phyloP scores from a whole-genome alignment of 2,888 invertebrate genomes.

The Epirrita christyi region DNA sequence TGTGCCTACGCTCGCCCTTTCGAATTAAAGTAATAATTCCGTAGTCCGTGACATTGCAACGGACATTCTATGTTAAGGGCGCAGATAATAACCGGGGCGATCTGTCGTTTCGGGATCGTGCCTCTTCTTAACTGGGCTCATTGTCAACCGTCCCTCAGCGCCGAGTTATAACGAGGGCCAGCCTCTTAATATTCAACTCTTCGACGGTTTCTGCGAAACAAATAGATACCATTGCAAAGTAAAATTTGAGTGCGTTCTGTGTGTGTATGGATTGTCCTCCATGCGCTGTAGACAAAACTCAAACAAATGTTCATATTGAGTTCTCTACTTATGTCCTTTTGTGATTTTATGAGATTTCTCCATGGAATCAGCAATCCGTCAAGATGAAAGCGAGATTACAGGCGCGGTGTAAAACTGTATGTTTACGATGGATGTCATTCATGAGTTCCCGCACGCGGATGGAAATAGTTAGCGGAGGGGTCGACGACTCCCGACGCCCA shows the following conservation, averaged over 20 bases:
- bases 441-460: conserved; percentile 27
- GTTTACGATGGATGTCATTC: conserved; percentile 41
- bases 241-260: too few relatives aligned
- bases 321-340: background rate
- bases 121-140: conserved; percentile 33
- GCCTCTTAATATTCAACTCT: conserved; percentile 21
- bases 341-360: conserved; percentile 6
- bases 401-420: conserved; percentile 31
- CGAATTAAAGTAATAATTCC: conserved; percentile 19
- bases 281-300: too few relatives aligned
- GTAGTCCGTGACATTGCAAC: conserved; percentile 27
- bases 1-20: background rate
- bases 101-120: conserved; percentile 32
- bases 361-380: conserved; percentile 27
- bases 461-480: conserved; percentile 14
- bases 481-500: conserved; percentile 14
- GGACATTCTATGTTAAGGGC: conserved; percentile 19
- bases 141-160: conserved; percentile 13
- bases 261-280: too few relatives aligned
- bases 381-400: conserved; percentile 39
- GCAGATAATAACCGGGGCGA: conserved; percentile 18
- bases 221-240: too few relatives aligned
- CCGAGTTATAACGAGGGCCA: conserved; percentile 18
- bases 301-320: background rate
- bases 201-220: conserved; percentile 6